phyloP scores from a whole-genome alignment of 2,797 vertebrate genomes.

The Adrianichthys oophorus region DNA sequence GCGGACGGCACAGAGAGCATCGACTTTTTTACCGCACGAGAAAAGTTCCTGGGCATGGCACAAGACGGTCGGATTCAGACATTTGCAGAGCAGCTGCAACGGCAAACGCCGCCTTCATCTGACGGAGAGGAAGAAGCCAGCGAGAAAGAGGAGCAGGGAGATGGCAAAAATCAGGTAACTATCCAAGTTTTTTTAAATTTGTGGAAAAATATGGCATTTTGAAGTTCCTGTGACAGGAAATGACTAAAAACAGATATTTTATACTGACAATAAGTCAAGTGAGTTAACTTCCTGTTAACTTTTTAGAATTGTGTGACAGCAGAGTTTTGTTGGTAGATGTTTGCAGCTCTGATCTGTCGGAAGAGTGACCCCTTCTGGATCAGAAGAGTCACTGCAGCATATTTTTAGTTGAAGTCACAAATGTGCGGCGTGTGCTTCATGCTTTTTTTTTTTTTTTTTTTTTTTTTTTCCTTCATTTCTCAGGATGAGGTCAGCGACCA shows the following conservation, averaged over 20 bases:
- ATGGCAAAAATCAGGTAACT: slow-evolving; percentile 37
- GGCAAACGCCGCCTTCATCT: slow-evolving; percentile 24
- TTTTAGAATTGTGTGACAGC: neutral
- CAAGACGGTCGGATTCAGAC: slow-evolving; percentile 78
- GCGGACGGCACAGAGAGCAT: slow-evolving; percentile 85
- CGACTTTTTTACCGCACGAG: slow-evolving; percentile 92
- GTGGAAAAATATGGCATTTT: too few species aligned
- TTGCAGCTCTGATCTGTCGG: neutral
- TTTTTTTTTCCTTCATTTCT: slow-evolving; percentile 20
- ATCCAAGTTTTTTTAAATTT: neutral
- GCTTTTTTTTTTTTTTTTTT: neutral
- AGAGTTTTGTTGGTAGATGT: too few species aligned
- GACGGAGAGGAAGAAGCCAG: slow-evolving; percentile 54
- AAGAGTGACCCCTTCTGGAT: slow-evolving; percentile 49
- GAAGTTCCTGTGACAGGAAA: too few species aligned
- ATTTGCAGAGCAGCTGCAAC: slow-evolving; percentile 73
- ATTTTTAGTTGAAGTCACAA: neutral
- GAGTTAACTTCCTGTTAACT: neutral
- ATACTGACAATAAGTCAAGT: neutral
- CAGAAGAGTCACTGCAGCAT: neutral
- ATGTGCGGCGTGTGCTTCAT: neutral
- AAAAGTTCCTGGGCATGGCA: slow-evolving; percentile 90
- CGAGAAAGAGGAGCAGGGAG: slow-evolving; percentile 40
- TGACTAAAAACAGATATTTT: neutral
- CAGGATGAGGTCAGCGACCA: slow-evolving; percentile 40